Evolutionary conservation across 2,113 vertebrate genomes (phyloP).

Genomic region (Cyprinodon brontotheroides): DNA sequence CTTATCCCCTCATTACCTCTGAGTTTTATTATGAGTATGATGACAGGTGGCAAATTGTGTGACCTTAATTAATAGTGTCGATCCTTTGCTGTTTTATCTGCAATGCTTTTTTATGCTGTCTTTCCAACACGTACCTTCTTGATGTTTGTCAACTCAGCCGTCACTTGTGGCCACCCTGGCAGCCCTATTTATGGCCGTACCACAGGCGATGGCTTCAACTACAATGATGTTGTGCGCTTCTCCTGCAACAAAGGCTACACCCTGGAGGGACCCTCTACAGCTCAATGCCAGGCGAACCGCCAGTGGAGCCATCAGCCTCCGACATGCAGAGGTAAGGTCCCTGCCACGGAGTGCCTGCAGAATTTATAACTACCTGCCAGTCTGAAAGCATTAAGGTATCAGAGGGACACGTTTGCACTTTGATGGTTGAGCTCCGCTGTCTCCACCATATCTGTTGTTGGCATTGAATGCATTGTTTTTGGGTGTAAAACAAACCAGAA

Average conservation of each 20-base stretch:
- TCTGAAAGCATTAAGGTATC: constrained; percentile 18
- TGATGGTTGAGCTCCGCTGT: constrained; percentile 36
- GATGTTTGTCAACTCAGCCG: constrained; percentile 66
- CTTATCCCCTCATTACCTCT: constrained; percentile 27
- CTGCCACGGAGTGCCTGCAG: constrained; percentile 3
- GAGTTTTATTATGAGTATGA: constrained; percentile 63
- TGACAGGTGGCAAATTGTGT: constrained; percentile 45
- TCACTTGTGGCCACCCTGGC: constrained; percentile 96
- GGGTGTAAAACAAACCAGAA: neutral
- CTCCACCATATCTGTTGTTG: constrained; percentile 7
- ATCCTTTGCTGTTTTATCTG: neutral
- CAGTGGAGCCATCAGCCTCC: constrained; percentile 96
- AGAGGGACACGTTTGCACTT: constrained; percentile 11
- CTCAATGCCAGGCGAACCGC: constrained; percentile 92
- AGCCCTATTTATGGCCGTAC: constrained; percentile 97
- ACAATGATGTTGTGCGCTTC: constrained; percentile 93
- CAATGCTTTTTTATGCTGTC: neutral
- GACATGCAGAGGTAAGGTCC: constrained; percentile 89
- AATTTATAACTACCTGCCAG: constrained; percentile 21
- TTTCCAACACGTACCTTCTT: neutral
- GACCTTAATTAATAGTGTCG: constrained; percentile 32
- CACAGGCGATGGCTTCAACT: constrained; percentile 93
- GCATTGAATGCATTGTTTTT: neutral
- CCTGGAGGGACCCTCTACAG: constrained; percentile 92
- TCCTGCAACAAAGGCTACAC: constrained; percentile 93